These are phyloP conservation scores for Otocyon megalotis DNA, from an alignment of 2,113 vertebrate species.

Conservation along the genomic window DNA sequence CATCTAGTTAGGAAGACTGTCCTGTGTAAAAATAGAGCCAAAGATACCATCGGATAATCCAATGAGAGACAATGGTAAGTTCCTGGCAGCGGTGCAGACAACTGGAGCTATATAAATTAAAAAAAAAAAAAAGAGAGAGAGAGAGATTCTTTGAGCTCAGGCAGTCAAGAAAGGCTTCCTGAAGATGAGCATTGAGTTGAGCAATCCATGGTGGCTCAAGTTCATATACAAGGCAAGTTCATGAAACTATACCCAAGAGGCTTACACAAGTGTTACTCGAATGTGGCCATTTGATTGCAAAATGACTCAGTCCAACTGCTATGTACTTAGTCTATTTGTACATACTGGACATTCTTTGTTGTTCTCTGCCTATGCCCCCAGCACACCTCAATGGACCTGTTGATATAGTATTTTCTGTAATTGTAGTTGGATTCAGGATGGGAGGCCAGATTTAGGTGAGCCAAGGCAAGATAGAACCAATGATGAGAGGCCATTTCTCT, in stretches of 20 bases:
- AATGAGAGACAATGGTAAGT: background rate
- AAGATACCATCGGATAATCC: background rate
- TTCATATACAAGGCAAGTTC: background rate
- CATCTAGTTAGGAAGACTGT: background rate
- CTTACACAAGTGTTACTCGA: background rate
- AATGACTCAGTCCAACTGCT: background rate
- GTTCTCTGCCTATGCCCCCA: background rate
- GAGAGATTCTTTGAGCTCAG: background rate
- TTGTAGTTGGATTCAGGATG: background rate
- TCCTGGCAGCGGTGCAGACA: background rate
- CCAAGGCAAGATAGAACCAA: background rate
- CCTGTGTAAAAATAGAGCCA: slow-evolving; percentile 29
- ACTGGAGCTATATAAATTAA: background rate
- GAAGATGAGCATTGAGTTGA: background rate
- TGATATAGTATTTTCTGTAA: background rate
- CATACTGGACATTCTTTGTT: background rate
- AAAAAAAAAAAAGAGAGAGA: background rate
- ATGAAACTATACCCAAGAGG: background rate
- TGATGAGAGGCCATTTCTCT: background rate
- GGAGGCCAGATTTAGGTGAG: background rate
- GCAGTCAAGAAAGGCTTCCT: background rate
- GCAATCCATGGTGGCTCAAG: background rate
- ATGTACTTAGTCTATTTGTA: background rate
- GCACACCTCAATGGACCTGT: background rate
- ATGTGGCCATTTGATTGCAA: slow-evolving; percentile 3